Base-by-base conservation (phyloP, 2,113 vertebrate genomes). In the Dromiciops gliroides region DNA sequence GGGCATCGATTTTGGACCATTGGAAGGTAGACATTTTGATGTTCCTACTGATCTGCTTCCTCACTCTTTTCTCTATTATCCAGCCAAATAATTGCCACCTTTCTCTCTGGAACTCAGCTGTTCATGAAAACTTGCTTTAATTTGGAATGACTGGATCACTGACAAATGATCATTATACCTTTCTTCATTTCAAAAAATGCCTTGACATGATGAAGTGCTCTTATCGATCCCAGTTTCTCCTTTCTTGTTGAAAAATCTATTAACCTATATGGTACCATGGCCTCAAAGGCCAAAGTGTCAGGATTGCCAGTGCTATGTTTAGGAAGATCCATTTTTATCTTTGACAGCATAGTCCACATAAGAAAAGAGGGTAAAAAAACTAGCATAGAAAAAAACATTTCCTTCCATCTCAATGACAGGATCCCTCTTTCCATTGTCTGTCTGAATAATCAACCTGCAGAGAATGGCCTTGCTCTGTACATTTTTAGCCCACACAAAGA, bases 161-260 rank as follows among this genome's bases (percentile, higher is more conserved):
- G 90, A 95, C 92, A 93, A 96, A 95, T 91, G 94, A 93, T 90
- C 83, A 75, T 95, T 95, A 95, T 89, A 22, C 0, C 31, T 90
- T 92, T 51, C 44, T 93, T 96, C 89, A 51, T 94, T 92, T 48
- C 3, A 24, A 48, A 95, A 93, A 95, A 95, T 51, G n/a, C 8
- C 14, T 95, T 96, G 92, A 96, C 90, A 91, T 96, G 94, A 96
- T 93, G 49, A 97, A 96, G 94, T 95, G 49, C 31, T 97, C n/a
- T 49, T 91, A 96, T 91, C 47, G 56, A 97, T 95, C 53, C 12
- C 22, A 88, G 90, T 19, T 44, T 97, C 48, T 96, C 92, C 93
- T 97, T 93, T 48, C 89, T 89, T 97, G 93, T 92, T 31, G 67
- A 97, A 89, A 97, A 96, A 97, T 95, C 93, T 96, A 95, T 98